phyloP scores from a whole-genome alignment of 2,888 invertebrate species.

The Apotomis betuletana region DNA sequence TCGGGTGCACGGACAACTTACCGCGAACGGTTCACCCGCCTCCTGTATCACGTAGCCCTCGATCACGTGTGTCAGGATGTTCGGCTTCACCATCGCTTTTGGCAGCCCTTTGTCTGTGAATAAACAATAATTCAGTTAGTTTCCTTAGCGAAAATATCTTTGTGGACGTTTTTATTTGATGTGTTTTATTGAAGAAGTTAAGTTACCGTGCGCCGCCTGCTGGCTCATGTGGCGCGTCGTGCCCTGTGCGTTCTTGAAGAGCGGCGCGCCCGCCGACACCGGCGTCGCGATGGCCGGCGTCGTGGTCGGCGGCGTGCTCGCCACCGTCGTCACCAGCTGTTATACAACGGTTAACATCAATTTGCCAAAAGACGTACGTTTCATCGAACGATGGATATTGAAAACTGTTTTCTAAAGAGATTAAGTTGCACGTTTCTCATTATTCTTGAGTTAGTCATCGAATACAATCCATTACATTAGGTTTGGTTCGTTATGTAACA shows the following conservation, averaged over 20 bases:
- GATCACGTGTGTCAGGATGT: slow-evolving; percentile 97
- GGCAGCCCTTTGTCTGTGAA: slow-evolving; percentile 85
- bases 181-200: too few species aligned
- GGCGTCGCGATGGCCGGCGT: slow-evolving; percentile 52
- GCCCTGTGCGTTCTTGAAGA: slow-evolving; percentile 66
- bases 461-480: too few species aligned
- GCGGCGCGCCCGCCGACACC: slow-evolving; percentile 48
- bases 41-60: slow-evolving; percentile 99
- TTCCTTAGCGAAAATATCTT: too few species aligned
- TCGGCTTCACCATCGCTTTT: slow-evolving; percentile 97
- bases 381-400: too few species aligned
- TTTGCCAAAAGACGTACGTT: too few species aligned
- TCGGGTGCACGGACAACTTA: slow-evolving; percentile 71
- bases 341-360: background rate
- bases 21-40: slow-evolving; percentile 95
- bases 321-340: slow-evolving; percentile 67
- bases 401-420: too few species aligned
- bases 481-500: too few species aligned
- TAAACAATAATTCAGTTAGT: too few species aligned
- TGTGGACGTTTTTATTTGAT: too few species aligned
- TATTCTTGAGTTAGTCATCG: too few species aligned
- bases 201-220: slow-evolving; percentile 61
- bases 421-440: too few species aligned
- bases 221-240: slow-evolving; percentile 65
- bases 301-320: slow-evolving; percentile 59